These are phyloP conservation scores for Falco peregrinus DNA, from an alignment of 2,797 vertebrate species.

Conservation along the genomic window DNA sequence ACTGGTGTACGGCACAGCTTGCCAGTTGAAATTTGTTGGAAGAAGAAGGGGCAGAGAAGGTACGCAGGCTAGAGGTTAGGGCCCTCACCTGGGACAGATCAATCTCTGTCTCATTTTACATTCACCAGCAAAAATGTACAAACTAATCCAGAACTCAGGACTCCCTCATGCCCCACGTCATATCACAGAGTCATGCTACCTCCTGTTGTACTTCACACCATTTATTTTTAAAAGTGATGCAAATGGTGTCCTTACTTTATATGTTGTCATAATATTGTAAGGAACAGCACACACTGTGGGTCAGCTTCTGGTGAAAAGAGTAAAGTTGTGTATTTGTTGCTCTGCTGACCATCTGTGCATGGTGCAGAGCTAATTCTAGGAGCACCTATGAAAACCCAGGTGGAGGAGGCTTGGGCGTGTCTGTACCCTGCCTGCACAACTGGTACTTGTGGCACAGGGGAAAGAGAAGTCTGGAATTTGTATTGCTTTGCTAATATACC, in stretches of 20 bases:
- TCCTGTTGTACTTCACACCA: not conserved
- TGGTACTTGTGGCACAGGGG: fast-evolving
- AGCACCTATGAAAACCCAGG: not conserved
- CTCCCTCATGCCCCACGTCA: fast-evolving
- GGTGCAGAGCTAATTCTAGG: not conserved
- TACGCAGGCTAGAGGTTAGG: not conserved
- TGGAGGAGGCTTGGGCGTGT: not conserved
- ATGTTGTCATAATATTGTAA: not conserved
- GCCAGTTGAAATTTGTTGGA: not conserved
- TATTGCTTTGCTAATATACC: not conserved
- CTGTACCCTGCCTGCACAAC: not conserved
- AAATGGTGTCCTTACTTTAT: not conserved
- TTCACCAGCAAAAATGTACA: not conserved
- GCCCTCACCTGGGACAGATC: not conserved
- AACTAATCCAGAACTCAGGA: not conserved
- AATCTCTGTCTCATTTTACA: not conserved
- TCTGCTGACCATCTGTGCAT: fast-evolving
- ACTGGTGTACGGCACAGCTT: not conserved
- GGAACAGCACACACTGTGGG: not conserved
- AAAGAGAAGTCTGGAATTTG: not conserved
- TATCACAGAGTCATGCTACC: not conserved
- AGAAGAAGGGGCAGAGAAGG: not conserved
- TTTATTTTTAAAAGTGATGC: not conserved
- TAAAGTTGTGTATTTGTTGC: not conserved
- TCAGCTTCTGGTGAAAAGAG: not conserved